Evolutionary conservation across 2,797 vertebrate genomes (phyloP), one percentile per base, ranked within the genome.

Genomic region (Sebastes itinus): DNA sequence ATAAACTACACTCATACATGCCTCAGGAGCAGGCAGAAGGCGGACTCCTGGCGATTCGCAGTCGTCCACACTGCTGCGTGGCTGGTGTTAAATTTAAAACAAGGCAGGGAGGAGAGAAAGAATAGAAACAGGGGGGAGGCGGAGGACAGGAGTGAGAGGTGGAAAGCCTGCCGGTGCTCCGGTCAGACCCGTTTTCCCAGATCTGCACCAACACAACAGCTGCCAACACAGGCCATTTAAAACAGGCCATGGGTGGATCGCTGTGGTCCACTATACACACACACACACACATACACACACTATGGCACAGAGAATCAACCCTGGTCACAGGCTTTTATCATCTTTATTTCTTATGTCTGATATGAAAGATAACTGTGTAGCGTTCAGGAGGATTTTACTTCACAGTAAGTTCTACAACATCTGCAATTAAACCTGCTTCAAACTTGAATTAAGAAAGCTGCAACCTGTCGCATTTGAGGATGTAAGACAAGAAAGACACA

Each of bases 171-270:
- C 5, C 5, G 4, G 62, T 32, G 66, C 62, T 74, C 78, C 23
- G 14, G 78, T 85, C 83, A 62, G 46, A 93, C 87, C 77, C 4
- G 86, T 88, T 91, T 71, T 77, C 35, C 82, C 20, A 65, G 56
- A 74, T 56, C 78, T 72, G 65, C 58, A 2, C 56, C 58, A 62
- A 68, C 28, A 28, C 0, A 6, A 13, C 30, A 66, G 49, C 58
- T 56, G 59, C 11, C 68, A 35, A 35, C 74, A 32, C 78, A 46
- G 1, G 42, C 42, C 42, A 18, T 46, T 46, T 54, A 56, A 56
- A 58, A 14, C 0, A 28, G 52, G 12, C 35, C 2, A 11, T 2
- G 7, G 35, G 25, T 20, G 42, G 49, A n/a, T 54, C 20, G 9
- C 20, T 54, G 49, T 22, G 13, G 12, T 18, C 28, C n/a, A 49